Conservation (phyloP, 2,113 vertebrate species). For the Chloropsis hardwickii region DNA sequence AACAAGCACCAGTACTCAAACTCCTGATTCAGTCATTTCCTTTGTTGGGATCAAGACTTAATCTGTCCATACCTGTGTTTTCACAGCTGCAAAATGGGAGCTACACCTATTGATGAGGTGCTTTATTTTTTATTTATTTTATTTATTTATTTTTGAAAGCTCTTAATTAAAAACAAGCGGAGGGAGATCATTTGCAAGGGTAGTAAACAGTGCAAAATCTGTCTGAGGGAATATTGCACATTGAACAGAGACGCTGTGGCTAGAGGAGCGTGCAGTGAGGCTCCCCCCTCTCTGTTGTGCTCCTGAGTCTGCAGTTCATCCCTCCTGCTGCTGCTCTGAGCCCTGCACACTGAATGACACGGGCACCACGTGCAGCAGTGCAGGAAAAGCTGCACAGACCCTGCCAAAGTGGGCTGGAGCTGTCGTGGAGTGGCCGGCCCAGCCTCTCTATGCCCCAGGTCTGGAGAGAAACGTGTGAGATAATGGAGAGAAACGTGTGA, state of each 20-base stretch:
- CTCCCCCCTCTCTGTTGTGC: neutral
- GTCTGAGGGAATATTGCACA: neutral
- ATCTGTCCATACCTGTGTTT: constrained; percentile 1
- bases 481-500: neutral
- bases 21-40: constrained; percentile 12
- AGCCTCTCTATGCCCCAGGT: neutral
- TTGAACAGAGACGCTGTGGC: neutral
- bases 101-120: neutral
- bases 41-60: constrained; percentile 18
- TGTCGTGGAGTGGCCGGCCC: neutral
- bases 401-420: neutral
- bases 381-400: neutral
- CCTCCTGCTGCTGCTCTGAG: neutral
- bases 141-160: neutral
- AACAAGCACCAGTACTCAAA: neutral
- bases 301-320: neutral
- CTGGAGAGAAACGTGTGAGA: neutral
- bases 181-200: neutral
- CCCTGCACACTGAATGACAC: neutral
- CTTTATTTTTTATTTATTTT: neutral
- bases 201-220: neutral
- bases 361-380: neutral
- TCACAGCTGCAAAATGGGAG: constrained; percentile 8
- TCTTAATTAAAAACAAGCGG: neutral
- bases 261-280: neutral